Conservation (phyloP, 2,113 vertebrate genomes). For the Zosterops borbonicus region DNA sequence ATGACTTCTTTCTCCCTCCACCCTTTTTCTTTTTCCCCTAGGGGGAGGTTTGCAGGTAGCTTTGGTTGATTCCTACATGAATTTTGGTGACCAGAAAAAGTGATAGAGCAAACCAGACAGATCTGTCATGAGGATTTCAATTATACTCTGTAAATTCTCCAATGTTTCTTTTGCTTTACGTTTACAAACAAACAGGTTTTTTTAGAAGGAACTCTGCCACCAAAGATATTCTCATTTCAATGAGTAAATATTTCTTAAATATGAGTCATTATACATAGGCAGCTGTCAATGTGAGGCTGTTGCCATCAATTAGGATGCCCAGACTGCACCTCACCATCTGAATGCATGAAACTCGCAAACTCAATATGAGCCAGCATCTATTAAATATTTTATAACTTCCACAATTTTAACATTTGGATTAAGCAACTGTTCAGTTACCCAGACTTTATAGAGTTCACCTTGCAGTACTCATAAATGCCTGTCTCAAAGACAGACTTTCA, state of each 20-base stretch:
- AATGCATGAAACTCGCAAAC: background rate
- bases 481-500: background rate
- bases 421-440: background rate
- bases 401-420: background rate
- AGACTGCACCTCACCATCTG: constrained; percentile 14
- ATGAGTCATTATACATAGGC: constrained; percentile 8
- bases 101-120: background rate
- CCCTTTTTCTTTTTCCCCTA: accelerated
- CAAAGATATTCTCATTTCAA: background rate
- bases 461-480: background rate
- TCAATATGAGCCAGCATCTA: background rate
- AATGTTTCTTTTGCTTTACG: background rate
- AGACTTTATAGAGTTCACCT: background rate
- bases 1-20: accelerated
- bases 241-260: constrained; percentile 46
- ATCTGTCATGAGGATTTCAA: background rate
- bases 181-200: background rate
- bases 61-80: background rate
- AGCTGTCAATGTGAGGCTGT: constrained; percentile 30
- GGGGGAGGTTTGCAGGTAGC: accelerated
- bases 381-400: constrained; percentile 44
- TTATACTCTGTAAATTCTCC: background rate
- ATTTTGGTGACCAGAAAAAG: background rate
- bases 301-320: constrained; percentile 1
- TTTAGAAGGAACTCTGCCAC: background rate